Conservation (phyloP, 2,888 invertebrate genomes). For the Lepidochrysops patricia region DNA sequence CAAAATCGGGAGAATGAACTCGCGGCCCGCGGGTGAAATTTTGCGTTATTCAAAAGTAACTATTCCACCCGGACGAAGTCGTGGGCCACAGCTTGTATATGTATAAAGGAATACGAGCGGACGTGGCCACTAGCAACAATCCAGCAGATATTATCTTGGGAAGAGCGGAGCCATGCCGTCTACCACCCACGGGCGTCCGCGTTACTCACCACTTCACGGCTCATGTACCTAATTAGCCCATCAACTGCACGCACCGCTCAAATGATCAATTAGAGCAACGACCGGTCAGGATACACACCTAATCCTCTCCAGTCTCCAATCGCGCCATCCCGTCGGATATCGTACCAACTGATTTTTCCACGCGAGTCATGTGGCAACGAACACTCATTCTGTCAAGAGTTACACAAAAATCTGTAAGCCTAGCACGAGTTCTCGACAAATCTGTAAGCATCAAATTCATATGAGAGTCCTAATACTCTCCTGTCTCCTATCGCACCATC, state of each 20-base stretch:
- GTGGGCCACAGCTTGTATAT: no score
- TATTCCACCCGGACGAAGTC: no score
- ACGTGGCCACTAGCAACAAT: background rate
- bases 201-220: slow-evolving; percentile 67
- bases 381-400: slow-evolving; percentile 21
- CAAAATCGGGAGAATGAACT: no score
- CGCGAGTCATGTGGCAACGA: slow-evolving; percentile 1
- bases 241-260: slow-evolving; percentile 70
- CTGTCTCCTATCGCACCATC: no score
- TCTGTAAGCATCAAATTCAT: no score
- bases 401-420: slow-evolving; percentile 13
- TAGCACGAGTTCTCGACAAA: no score
- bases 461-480: no score
- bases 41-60: no score
- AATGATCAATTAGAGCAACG: slow-evolving; percentile 69
- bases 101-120: background rate
- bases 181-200: slow-evolving; percentile 63
- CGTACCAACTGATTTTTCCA: background rate
- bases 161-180: slow-evolving; percentile 65
- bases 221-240: slow-evolving; percentile 67
- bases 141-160: slow-evolving; percentile 15
- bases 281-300: slow-evolving; percentile 46
- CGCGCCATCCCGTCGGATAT: slow-evolving; percentile 1
- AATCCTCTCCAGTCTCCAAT: slow-evolving; percentile 20
- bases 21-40: no score